Evolutionary conservation across 2,888 invertebrate species (phyloP).

Genomic region (Alcis repandata): DNA sequence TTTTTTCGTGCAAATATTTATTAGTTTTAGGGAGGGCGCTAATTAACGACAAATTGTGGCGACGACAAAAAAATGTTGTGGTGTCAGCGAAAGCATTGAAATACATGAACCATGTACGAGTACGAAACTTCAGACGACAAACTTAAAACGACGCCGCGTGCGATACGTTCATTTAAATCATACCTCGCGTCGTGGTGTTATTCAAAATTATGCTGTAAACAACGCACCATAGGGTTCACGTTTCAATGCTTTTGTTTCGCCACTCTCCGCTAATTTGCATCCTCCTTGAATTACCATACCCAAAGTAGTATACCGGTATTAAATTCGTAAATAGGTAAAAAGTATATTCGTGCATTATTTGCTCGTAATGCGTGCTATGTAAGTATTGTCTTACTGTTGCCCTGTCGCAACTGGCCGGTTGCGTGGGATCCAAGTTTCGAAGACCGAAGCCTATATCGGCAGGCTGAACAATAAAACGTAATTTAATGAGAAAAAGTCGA

Average conservation of each 20-base stretch:
- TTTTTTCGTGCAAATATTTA: slow-evolving; percentile 1
- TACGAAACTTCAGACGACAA: too few species aligned
- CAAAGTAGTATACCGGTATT: not conserved
- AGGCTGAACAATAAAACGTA: slow-evolving; percentile 74
- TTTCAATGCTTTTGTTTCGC: not conserved
- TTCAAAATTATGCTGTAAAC: not conserved
- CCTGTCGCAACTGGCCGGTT: slow-evolving; percentile 77
- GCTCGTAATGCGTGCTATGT: slow-evolving; percentile 65
- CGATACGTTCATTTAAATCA: too few species aligned
- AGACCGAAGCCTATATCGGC: slow-evolving; percentile 80
- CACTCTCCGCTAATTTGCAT: not conserved
- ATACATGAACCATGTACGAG: not conserved
- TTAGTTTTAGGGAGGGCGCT: not conserved
- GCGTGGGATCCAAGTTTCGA: slow-evolving; percentile 77
- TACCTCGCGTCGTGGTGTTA: not conserved
- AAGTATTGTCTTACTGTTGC: slow-evolving; percentile 76
- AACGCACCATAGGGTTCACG: not conserved
- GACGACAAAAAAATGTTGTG: not conserved
- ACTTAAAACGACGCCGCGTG: too few species aligned
- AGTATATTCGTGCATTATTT: slow-evolving; percentile 53
- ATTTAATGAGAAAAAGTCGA: slow-evolving; percentile 52
- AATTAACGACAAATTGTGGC: not conserved
- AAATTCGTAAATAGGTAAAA: not conserved
- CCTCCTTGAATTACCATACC: not conserved
- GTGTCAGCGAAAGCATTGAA: not conserved